Conservation (phyloP, 2,888 invertebrate genomes). For the Sarcophaga rosellei region DNA sequence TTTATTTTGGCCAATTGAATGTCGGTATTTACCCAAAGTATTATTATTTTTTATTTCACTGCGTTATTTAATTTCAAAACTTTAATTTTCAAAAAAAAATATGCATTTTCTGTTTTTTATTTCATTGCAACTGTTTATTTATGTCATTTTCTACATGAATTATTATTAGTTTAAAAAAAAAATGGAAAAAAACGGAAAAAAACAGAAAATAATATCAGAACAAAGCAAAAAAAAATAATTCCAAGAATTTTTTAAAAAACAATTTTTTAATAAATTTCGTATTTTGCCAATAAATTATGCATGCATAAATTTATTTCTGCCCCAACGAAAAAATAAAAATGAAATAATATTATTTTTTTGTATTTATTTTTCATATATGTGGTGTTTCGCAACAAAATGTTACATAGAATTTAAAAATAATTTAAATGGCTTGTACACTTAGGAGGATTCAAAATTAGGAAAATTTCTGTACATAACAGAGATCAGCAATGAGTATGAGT, state of each 20-base stretch:
- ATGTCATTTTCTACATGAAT: constrained; percentile 53
- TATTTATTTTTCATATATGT: not conserved
- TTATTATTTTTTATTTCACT: too few relatives aligned
- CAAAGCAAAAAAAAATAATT: not conserved
- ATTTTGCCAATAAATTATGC: constrained; percentile 31
- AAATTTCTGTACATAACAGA: too few relatives aligned
- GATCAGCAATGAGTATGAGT: too few relatives aligned
- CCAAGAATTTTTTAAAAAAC: constrained; percentile 27
- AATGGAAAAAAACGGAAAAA: not conserved
- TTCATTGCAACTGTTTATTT: constrained; percentile 23
- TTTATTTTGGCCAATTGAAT: too few relatives aligned
- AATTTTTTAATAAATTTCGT: not conserved
- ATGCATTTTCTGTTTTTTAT: constrained; percentile 4
- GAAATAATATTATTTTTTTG: not conserved
- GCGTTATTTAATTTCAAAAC: too few relatives aligned
- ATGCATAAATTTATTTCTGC: constrained; percentile 47
- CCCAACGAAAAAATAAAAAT: not conserved
- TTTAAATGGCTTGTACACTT: too few relatives aligned
- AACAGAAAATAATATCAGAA: too few relatives aligned
- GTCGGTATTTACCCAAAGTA: too few relatives aligned
- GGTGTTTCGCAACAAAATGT: too few relatives aligned
- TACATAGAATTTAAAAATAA: too few relatives aligned
- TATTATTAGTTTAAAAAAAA: constrained; percentile 33
- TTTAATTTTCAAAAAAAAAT: too few relatives aligned
- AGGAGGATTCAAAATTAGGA: too few relatives aligned